Evolutionary conservation across 2,797 vertebrate genomes (phyloP), one percentile per base, ranked within the genome.

Genomic region (Monodelphis domestica): DNA sequence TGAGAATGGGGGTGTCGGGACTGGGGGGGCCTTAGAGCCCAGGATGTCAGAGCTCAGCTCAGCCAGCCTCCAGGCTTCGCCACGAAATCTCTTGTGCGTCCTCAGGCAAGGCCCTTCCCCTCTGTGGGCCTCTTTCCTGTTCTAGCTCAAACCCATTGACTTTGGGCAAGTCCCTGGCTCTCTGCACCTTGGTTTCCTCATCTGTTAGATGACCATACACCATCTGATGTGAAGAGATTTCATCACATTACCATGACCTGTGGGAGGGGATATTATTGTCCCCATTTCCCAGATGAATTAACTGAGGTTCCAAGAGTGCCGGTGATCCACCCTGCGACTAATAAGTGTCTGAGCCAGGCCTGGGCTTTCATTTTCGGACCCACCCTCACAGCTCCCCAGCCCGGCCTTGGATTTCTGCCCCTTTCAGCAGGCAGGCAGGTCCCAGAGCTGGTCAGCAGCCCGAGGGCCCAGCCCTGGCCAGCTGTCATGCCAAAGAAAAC

Each of bases 121-220:
- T 29, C 59, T 9, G 6, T 28, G 26, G 38, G 84, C 50, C 50
- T 52, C 26, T n/a, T n/a, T n/a, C n/a, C n/a, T n/a, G n/a, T n/a
- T n/a, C n/a, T n/a, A n/a, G n/a, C n/a, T n/a, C n/a, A n/a, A n/a
- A n/a, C n/a, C 59, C 2, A 1, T 17, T 9, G n/a, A n/a, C 78
- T 38, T 63, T 53, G 30, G 56, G 17, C 33, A 1, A 0, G n/a
- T 17, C 4, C 17, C 12, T 55, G 70, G n/a, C 10, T 1, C 10
- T 1, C 0, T 0, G 38, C 5, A 0, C 87, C 90, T 15, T 0
- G 17, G 84, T 26, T 87, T 52, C 12, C 50, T 52, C 87, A 4
- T 52, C 50, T 52, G 30, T 52, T 45, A 11, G 21, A 51, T 12
- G 50, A 12, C 38, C 0, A 17, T n/a, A n/a, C 59, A 2, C 63